phyloP scores from a whole-genome alignment of 2,888 invertebrate genomes.

The Fragum sueziense region DNA sequence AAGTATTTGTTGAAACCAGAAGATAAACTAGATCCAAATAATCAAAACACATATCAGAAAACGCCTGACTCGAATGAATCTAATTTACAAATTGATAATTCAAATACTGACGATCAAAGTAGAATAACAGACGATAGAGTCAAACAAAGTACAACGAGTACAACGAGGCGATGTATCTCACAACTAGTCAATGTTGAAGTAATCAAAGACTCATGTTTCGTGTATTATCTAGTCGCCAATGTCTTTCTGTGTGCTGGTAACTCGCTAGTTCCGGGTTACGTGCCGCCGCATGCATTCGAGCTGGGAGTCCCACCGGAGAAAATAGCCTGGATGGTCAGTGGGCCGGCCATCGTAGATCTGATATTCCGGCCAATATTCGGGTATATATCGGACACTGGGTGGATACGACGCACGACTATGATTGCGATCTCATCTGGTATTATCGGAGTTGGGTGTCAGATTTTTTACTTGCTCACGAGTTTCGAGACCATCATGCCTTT shows the following conservation, averaged over 20 bases:
- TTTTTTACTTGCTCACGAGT: slow-evolving; percentile 29
- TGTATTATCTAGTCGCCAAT: slow-evolving; percentile 39
- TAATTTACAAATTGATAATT: not conserved
- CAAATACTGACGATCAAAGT: not conserved
- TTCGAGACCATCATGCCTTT: slow-evolving; percentile 37
- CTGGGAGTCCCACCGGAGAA: slow-evolving; percentile 42
- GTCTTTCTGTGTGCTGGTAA: slow-evolving; percentile 34
- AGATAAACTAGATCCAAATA: not conserved
- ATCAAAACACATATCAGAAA: not conserved
- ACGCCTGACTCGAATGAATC: not conserved
- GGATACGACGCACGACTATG: slow-evolving; percentile 33
- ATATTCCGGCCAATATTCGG: slow-evolving; percentile 37
- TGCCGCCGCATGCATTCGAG: slow-evolving; percentile 58
- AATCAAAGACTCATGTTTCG: slow-evolving; percentile 11
- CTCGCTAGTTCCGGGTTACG: slow-evolving; percentile 34
- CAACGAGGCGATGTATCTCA: not conserved
- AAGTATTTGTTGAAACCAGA: not conserved
- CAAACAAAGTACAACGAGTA: not conserved
- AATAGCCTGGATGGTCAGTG: slow-evolving; percentile 45
- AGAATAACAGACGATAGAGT: not conserved
- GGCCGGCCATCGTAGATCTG: slow-evolving; percentile 50
- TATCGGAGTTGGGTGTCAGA: slow-evolving; percentile 33
- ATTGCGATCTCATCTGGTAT: slow-evolving; percentile 22
- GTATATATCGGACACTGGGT: slow-evolving; percentile 37
- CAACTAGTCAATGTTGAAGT: not conserved